phyloP scores from a whole-genome alignment of 1,140 invertebrate genomes.

The Drosophila ananassae region DNA sequence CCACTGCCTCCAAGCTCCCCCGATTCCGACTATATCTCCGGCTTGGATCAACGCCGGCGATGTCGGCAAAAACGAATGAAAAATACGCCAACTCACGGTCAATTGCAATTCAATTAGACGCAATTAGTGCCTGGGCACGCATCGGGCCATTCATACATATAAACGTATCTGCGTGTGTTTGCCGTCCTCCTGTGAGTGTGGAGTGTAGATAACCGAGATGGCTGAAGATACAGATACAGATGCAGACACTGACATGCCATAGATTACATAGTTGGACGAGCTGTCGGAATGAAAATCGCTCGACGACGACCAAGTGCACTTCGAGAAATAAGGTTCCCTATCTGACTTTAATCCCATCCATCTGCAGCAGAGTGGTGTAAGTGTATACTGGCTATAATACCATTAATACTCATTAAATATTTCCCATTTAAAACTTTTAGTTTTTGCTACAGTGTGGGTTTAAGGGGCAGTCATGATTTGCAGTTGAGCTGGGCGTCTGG shows the following conservation, averaged over 20 bases:
- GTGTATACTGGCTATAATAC: too few relatives aligned
- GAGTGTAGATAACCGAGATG: slow-evolving; percentile 14
- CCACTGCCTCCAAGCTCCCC: neutral
- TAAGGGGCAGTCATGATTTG: slow-evolving; percentile 51
- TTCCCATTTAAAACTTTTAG: neutral
- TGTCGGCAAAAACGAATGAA: slow-evolving; percentile 65
- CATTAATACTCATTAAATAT: neutral
- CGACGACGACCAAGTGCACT: slow-evolving; percentile 13
- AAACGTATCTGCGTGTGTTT: slow-evolving; percentile 9
- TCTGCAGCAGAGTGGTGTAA: too few relatives aligned
- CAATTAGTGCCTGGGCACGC: slow-evolving; percentile 75
- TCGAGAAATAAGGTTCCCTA: neutral
- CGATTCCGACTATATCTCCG: slow-evolving; percentile 29
- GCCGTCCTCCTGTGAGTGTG: slow-evolving; percentile 8
- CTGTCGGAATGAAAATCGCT: slow-evolving; percentile 17
- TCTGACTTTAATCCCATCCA: too few relatives aligned
- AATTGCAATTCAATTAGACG: slow-evolving; percentile 82
- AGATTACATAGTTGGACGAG: slow-evolving; percentile 72
- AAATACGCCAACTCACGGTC: slow-evolving; percentile 81
- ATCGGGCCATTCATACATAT: slow-evolving; percentile 46
- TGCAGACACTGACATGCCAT: slow-evolving; percentile 64
- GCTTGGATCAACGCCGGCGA: slow-evolving; percentile 24
- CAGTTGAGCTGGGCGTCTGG: slow-evolving; percentile 41
- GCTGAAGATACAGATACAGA: slow-evolving; percentile 34
- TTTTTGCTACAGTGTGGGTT: neutral